Evolutionary conservation across 2,888 invertebrate species (phyloP).

Genomic region (Buathra laborator): DNA sequence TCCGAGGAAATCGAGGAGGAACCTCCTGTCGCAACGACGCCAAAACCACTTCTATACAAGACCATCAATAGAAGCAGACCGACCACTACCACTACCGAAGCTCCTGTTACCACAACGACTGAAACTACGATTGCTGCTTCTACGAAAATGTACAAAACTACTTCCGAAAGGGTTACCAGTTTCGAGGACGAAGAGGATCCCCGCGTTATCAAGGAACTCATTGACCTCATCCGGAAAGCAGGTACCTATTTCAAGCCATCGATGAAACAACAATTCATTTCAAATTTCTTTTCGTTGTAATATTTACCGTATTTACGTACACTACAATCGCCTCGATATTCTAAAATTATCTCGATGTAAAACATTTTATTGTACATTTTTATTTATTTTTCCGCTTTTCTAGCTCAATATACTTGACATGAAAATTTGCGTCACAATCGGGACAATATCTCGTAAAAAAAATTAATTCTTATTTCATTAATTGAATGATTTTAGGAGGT

Average conservation of each 20-base stretch:
- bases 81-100: conserved; percentile 80
- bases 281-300: no score
- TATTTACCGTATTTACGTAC: no score
- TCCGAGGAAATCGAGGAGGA: conserved; percentile 84
- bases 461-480: conserved; percentile 13
- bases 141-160: conserved; percentile 67
- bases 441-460: not conserved
- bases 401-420: no score
- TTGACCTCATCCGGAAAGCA: conserved; percentile 94
- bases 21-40: conserved; percentile 79
- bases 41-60: conserved; percentile 80
- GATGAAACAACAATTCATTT: no score
- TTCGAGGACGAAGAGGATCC: conserved; percentile 90
- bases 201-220: conserved; percentile 92
- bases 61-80: conserved; percentile 81
- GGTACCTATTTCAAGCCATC: conserved; percentile 85
- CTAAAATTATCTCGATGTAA: no score
- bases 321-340: no score
- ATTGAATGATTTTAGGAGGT: conserved; percentile 87
- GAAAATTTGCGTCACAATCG: no score
- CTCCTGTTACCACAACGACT: conserved; percentile 75
- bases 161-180: conserved; percentile 58
- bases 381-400: no score
- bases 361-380: no score
- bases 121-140: conserved; percentile 54